phyloP scores from a whole-genome alignment of 2,113 vertebrate genomes.

The Corythornis cristatus region DNA sequence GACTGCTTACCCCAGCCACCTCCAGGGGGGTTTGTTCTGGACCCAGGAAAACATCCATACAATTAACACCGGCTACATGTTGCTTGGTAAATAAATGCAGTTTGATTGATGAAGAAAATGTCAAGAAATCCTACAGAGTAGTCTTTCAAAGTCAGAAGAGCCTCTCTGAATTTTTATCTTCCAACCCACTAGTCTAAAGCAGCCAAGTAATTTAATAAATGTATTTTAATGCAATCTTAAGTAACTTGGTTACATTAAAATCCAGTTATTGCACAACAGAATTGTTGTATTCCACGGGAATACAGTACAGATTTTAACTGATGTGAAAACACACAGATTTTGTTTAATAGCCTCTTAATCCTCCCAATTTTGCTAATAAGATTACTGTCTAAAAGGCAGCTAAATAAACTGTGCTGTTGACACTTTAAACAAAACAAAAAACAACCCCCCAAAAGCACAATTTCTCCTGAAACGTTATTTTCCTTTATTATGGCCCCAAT shows the following conservation, averaged over 20 bases:
- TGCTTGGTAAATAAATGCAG: conserved; percentile 85
- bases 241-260: conserved; percentile 69
- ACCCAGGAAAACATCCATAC: conserved; percentile 81
- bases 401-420: conserved; percentile 38
- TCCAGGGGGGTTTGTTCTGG: conserved; percentile 76
- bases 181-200: conserved; percentile 21
- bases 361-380: conserved; percentile 75
- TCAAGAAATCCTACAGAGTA: conserved; percentile 79
- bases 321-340: conserved; percentile 71
- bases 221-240: conserved; percentile 75
- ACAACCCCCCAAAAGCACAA: background rate
- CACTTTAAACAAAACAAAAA: conserved; percentile 38
- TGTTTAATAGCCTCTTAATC: conserved; percentile 76
- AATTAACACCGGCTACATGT: conserved; percentile 87
- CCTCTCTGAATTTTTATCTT: conserved; percentile 45
- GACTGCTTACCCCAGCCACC: conserved; percentile 70
- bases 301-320: conserved; percentile 68
- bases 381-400: conserved; percentile 66
- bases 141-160: conserved; percentile 78
- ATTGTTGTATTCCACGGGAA: conserved; percentile 67
- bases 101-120: conserved; percentile 88
- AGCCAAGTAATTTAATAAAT: conserved; percentile 70
- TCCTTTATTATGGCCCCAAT: background rate
- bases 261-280: conserved; percentile 68
- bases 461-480: conserved; percentile 14